Base-by-base conservation (phyloP, 2,888 invertebrate species). In the Crossocerus cetratus region DNA sequence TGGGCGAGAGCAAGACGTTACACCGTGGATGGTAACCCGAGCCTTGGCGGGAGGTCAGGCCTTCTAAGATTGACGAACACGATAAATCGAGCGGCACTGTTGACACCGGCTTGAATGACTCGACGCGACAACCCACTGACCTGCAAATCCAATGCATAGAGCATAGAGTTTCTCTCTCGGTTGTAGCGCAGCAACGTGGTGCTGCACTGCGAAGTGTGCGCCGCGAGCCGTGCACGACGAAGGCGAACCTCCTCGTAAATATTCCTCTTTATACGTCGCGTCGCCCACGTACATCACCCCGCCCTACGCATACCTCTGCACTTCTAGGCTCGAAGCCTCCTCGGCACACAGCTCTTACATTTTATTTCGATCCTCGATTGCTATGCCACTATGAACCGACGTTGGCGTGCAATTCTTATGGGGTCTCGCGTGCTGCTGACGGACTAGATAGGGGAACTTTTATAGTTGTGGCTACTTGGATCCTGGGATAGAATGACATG, bases 91-190 rank as follows among this genome's bases (percentile, higher is more conserved):
- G 80, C 81, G 83, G 83, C 32, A 32, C 32, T 76, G 82, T 81
- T 87, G 87, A 87, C 85, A 86, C 81, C 82, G 75, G 83, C 69
- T 72, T 83, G 86, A 85, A 78, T 83, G 84, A 89, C 83, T 78
- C 85, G 86, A 86, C 82, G 83, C 87, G 90, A 90, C 90, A 88
- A 84, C 89, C 80, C 89, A 90, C 86, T 90, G 90, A 90, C 90
- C 90, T 88, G 90, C 89, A 86, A 90, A 90, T 90, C 88, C 89
- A 88, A 88, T 89, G 89, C 89, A 88, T 88, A 86, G 82, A 82
- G 80, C 89, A 88, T 88, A 86, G 82, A 82, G 80, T 82, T 82
- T 80, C 82, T 82, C 76, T 79, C 75, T 70, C 61, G 69, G 56
- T 8, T 32, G 32, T 32, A 32, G 32, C 11, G 32, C 32, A 32